Conservation (phyloP, 2,888 invertebrate species). For the Amphiduros pacificus region DNA sequence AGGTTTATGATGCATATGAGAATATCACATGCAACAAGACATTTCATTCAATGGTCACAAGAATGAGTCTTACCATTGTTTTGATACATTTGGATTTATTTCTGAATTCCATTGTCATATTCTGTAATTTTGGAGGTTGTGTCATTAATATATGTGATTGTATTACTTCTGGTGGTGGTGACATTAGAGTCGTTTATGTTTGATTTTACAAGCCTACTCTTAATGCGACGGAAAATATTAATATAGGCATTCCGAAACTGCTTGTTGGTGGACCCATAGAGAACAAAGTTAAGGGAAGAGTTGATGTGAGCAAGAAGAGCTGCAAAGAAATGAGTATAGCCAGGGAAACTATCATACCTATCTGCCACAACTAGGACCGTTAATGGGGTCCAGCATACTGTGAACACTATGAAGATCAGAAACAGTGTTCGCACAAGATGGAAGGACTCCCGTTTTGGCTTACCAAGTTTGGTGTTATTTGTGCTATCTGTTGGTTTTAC, state of each 20-base stretch:
- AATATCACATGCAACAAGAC: too few species aligned
- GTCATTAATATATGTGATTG: too few species aligned
- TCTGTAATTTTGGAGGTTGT: too few species aligned
- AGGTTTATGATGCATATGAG: too few species aligned
- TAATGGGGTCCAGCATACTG: background rate
- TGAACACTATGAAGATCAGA: background rate
- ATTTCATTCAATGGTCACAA: too few species aligned
- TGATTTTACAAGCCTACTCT: too few species aligned
- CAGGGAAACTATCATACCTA: background rate
- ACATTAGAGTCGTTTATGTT: too few species aligned
- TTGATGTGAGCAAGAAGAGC: slow-evolving; percentile 28
- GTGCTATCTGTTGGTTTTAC: background rate
- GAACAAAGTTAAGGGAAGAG: slow-evolving; percentile 23
- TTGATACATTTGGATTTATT: too few species aligned
- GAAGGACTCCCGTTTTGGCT: background rate
- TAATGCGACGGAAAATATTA: background rate
- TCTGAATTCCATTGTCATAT: too few species aligned
- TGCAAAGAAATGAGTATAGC: slow-evolving; percentile 21
- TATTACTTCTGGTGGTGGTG: too few species aligned
- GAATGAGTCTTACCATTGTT: too few species aligned
- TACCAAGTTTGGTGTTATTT: background rate
- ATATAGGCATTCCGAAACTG: slow-evolving; percentile 23
- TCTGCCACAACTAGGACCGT: background rate
- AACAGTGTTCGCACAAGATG: background rate
- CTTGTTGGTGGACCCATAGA: slow-evolving; percentile 25